A percentile compares a stretch with the other conserved stretches of the same genome.
Evolutionary conservation across 2,113 vertebrate genomes (phyloP).

Genomic region (Capreolus pygargus): DNA sequence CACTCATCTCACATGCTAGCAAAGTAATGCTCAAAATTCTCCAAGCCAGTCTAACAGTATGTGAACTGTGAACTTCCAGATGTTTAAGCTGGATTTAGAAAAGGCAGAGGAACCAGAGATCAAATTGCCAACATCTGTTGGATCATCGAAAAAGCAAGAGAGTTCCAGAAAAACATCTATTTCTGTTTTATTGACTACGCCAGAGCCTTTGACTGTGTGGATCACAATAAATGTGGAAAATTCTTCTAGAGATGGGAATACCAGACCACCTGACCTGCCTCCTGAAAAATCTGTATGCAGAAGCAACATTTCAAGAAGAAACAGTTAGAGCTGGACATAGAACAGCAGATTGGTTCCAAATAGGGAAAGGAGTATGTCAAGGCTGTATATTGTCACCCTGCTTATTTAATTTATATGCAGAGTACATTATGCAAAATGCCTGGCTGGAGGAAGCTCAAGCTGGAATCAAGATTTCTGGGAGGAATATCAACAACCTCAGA

Average conservation of each 20-base stretch:
- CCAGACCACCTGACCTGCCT: background rate
- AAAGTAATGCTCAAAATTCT: background rate
- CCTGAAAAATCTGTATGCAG: background rate
- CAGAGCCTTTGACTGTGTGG: background rate
- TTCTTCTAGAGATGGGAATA: background rate
- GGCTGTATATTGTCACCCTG: background rate
- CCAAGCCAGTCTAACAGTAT: background rate
- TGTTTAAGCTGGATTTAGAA: background rate
- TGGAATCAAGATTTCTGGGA: background rate
- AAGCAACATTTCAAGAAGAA: background rate
- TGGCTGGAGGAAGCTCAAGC: background rate
- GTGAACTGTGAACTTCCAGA: background rate
- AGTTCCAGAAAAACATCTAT: background rate
- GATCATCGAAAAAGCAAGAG: background rate
- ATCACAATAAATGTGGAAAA: background rate
- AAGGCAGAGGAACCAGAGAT: background rate
- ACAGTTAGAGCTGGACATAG: background rate
- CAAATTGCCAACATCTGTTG: background rate
- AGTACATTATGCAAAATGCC: rapidly evolving
- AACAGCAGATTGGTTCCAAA: background rate
- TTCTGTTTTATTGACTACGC: background rate
- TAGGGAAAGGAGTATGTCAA: background rate
- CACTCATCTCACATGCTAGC: background rate
- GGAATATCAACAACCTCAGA: background rate
- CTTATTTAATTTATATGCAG: background rate